Conservation (phyloP, 2,888 invertebrate genomes). For the Malachius bipustulatus region DNA sequence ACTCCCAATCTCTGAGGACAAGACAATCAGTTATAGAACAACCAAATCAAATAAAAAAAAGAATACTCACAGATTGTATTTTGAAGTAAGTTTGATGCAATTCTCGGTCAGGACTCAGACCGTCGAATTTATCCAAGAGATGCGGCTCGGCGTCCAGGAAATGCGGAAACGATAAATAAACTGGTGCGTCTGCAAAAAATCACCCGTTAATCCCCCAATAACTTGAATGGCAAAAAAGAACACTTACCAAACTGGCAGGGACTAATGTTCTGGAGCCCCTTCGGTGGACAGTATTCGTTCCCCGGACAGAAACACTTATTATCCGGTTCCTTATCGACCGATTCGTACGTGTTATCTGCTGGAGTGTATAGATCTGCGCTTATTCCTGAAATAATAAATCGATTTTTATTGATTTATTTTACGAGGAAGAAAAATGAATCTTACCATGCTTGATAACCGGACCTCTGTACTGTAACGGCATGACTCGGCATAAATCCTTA, state of each 20-base stretch:
- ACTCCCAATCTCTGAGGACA: conserved; percentile 67
- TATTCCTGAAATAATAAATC: conserved; percentile 45
- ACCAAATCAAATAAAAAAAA: conserved; percentile 6
- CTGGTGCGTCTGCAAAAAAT: conserved; percentile 60
- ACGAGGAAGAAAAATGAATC: too few relatives aligned
- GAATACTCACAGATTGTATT: conserved; percentile 65
- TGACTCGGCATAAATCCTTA: conserved; percentile 72
- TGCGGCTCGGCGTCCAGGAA: conserved; percentile 70
- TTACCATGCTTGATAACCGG: conserved; percentile 59
- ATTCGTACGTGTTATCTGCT: conserved; percentile 55
- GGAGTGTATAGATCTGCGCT: conserved; percentile 62
- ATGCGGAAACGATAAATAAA: conserved; percentile 81
- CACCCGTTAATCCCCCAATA: background rate
- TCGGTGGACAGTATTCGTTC: conserved; percentile 53
- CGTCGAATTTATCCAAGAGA: conserved; percentile 55
- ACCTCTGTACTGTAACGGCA: conserved; percentile 60
- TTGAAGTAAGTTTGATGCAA: conserved; percentile 69
- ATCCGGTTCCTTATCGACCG: conserved; percentile 50
- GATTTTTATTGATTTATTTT: background rate
- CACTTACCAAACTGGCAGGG: conserved; percentile 74
- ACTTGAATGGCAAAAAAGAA: too few relatives aligned
- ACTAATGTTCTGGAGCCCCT: conserved; percentile 73
- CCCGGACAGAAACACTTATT: conserved; percentile 69
- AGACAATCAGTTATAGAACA: background rate
- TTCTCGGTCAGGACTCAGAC: conserved; percentile 54